phyloP scores from a whole-genome alignment of 2,888 invertebrate species.

The Caenorhabditis wallacei region DNA sequence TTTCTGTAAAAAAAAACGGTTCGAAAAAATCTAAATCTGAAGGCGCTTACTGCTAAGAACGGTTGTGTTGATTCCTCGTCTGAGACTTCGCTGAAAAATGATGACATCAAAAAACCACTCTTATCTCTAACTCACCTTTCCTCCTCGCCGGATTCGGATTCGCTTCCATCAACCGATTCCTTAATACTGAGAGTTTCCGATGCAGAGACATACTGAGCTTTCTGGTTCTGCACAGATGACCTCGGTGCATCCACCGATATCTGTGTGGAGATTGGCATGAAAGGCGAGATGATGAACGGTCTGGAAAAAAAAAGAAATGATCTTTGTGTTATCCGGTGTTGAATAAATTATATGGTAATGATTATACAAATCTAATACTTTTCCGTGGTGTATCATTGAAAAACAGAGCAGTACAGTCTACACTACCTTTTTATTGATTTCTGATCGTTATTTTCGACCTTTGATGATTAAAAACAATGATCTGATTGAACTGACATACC shows the following conservation, averaged over 20 bases:
- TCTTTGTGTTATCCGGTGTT: no score
- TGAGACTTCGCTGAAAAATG: constrained; percentile 6
- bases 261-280: constrained; percentile 82
- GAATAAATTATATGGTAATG: no score
- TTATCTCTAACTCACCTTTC: constrained; percentile 18
- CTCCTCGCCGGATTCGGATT: constrained; percentile 41
- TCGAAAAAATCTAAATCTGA: no score
- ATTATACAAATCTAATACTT: no score
- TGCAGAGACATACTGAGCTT: constrained; percentile 1
- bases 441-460: no score
- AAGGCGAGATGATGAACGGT: constrained; percentile 80
- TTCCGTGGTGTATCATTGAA: no score
- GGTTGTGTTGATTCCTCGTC: constrained; percentile 27
- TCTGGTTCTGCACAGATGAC: constrained; percentile 2
- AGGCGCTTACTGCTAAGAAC: constrained; percentile 44
- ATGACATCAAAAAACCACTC: no score
- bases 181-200: constrained; percentile 12
- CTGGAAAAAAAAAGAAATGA: constrained; percentile 69
- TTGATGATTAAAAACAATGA: no score
- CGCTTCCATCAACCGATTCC: constrained; percentile 17
- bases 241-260: constrained; percentile 70
- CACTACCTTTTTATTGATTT: no score
- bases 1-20: constrained; percentile 4
- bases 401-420: no score
- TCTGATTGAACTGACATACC: no score